phyloP scores from a whole-genome alignment of 2,888 invertebrate genomes.

The Alcis repandata region DNA sequence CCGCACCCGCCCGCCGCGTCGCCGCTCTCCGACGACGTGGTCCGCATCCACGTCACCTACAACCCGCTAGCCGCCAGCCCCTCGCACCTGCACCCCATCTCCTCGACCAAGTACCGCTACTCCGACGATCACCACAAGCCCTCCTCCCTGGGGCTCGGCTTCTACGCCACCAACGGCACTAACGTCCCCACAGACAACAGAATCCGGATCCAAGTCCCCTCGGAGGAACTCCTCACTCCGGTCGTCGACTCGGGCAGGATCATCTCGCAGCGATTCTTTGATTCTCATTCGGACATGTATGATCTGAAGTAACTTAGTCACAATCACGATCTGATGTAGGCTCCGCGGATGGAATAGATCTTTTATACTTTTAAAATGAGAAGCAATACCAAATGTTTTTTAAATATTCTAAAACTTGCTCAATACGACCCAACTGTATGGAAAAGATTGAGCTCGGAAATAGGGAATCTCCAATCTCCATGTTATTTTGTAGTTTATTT shows the following conservation, averaged over 20 bases:
- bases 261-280: constrained; percentile 73
- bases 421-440: constrained; percentile 15
- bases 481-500: background rate
- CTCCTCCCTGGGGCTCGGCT: constrained; percentile 73
- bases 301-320: constrained; percentile 78
- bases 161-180: constrained; percentile 86
- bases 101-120: constrained; percentile 76
- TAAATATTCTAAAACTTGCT: constrained; percentile 25
- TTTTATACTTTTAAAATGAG: background rate
- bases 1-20: constrained; percentile 88
- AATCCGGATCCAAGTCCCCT: constrained; percentile 90
- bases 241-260: constrained; percentile 88
- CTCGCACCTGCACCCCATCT: constrained; percentile 79
- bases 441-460: background rate
- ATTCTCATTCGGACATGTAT: constrained; percentile 76
- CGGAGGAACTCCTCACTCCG: constrained; percentile 89
- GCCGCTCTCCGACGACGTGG: constrained; percentile 88
- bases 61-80: constrained; percentile 85
- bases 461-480: background rate
- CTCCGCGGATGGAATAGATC: too few species aligned
- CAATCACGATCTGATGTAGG: background rate
- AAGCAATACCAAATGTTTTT: constrained; percentile 36
- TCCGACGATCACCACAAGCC: constrained; percentile 77
- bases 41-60: constrained; percentile 93
- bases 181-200: constrained; percentile 88